Evolutionary conservation across 2,113 vertebrate species (phyloP).

Genomic region (Vombatus ursinus): DNA sequence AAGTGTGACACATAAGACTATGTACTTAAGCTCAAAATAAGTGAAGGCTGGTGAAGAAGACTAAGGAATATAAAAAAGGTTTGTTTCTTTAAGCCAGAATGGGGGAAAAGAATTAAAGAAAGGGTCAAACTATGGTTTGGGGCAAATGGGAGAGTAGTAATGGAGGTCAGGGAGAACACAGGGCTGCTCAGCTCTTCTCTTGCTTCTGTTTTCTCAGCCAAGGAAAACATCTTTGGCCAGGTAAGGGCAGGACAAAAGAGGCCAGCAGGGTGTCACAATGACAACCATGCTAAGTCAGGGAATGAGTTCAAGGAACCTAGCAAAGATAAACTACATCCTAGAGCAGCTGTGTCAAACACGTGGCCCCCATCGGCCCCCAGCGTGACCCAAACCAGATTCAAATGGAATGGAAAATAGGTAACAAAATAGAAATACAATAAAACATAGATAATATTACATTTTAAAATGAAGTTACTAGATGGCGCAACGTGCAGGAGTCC

Average conservation of each 20-base stretch:
- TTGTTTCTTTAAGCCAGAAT: background rate
- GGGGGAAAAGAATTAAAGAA: background rate
- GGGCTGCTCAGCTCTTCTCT: background rate
- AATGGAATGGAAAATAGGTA: background rate
- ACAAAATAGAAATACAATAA: background rate
- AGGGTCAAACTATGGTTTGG: background rate
- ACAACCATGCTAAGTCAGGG: background rate
- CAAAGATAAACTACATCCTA: too few species aligned
- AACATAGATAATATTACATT: background rate
- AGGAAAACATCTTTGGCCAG: background rate
- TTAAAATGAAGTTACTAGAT: background rate
- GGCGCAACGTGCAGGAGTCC: too few species aligned
- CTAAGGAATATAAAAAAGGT: background rate
- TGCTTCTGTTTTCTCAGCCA: background rate
- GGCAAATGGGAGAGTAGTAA: background rate
- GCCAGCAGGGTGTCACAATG: background rate
- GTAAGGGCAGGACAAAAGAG: background rate
- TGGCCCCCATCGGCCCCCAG: background rate
- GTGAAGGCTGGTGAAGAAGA: background rate
- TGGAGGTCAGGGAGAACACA: too few species aligned
- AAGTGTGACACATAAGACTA: background rate
- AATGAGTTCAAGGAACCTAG: background rate
- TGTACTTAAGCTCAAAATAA: background rate
- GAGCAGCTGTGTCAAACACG: background rate
- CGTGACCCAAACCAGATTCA: background rate